phyloP scores from a whole-genome alignment of 2,113 vertebrate genomes.

The Elephantulus edwardii region DNA sequence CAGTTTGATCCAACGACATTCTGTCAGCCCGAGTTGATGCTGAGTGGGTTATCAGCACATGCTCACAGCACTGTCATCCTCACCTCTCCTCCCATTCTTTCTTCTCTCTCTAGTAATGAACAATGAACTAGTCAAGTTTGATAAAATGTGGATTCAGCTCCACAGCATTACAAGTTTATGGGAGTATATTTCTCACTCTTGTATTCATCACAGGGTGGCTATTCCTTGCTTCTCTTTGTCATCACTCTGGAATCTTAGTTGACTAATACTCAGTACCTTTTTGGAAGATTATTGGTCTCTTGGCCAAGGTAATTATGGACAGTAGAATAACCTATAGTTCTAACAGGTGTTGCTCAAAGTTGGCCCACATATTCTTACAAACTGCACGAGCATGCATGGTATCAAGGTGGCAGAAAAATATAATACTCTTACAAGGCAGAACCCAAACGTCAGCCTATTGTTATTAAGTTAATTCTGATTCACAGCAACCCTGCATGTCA shows the following conservation, averaged over 20 bases:
- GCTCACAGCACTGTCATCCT: not conserved
- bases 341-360: not conserved
- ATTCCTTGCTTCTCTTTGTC: not conserved
- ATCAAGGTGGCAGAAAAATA: not conserved
- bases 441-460: not conserved
- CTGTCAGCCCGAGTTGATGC: not conserved
- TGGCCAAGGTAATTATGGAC: not conserved
- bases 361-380: not conserved
- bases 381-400: not conserved
- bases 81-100: not conserved
- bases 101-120: not conserved
- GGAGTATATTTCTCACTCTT: not conserved
- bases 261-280: not conserved
- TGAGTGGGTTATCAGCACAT: not conserved
- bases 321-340: not conserved
- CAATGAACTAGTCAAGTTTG: not conserved
- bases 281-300: not conserved
- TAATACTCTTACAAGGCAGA: not conserved
- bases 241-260: not conserved
- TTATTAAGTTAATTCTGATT: not conserved
- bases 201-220: not conserved
- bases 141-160: not conserved
- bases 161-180: not conserved
- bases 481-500: not conserved
- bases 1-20: not conserved